Evolutionary conservation across 1,140 invertebrate genomes (phyloP).

Genomic region (Dreissena polymorpha): DNA sequence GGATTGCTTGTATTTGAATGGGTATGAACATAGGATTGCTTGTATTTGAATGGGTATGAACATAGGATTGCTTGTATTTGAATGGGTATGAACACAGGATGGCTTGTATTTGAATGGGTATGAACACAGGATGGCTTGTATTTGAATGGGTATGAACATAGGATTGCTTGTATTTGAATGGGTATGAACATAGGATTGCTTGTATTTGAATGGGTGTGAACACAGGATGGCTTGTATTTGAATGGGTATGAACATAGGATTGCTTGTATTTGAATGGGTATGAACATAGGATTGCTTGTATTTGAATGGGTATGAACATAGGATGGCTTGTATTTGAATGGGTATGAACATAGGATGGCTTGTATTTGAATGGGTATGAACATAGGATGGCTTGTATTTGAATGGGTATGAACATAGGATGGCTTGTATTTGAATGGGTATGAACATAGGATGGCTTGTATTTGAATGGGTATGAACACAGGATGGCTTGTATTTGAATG

Average conservation of each 20-base stretch:
- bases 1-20: not conserved
- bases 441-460: not conserved
- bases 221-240: not conserved
- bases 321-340: not conserved
- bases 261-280: not conserved
- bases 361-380: not conserved
- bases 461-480: not conserved
- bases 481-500: not conserved
- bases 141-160: not conserved
- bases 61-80: not conserved
- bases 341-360: not conserved
- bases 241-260: not conserved
- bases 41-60: not conserved
- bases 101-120: not conserved
- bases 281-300: not conserved
- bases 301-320: not conserved
- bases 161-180: not conserved
- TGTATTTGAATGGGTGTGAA: not conserved
- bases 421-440: not conserved
- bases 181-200: not conserved
- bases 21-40: not conserved
- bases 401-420: not conserved
- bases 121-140: not conserved
- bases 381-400: not conserved
- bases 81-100: not conserved